Base-by-base conservation (phyloP, 2,888 invertebrate species). In the Celastrina argiolus region DNA sequence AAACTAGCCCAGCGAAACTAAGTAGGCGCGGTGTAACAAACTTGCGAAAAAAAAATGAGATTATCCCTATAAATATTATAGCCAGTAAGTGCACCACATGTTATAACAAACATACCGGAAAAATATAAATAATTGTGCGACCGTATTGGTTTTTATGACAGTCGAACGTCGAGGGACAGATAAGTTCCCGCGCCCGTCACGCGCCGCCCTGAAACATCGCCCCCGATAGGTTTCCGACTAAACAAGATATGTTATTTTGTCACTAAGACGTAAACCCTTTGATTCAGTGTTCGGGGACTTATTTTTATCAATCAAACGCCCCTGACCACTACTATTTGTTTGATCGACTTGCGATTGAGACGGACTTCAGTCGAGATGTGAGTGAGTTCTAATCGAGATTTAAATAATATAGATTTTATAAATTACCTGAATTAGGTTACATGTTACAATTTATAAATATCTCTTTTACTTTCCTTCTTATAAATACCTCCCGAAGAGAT, bases 271-370 rank as follows among this genome's bases (percentile, higher is more conserved):
- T 68, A 70, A 72, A 74, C 73, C 74, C 73, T 74, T 77, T 76
- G 74, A 75, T 71, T 73, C 69, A 68, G 69, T 71, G 74, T 70
- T 73, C 70, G 42, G 76, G 76, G 76, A 76, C 72, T 69, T 72
- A 76, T 79, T 78, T 80, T 78, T 80, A 79, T 79, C 78, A 78
- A 80, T 80, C 76, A 73, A 70, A 56, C 68, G 28, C 63, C 22
- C 63, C 22, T 16, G n/a, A 41, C 42, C 22, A 65, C 28, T 68
- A 72, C 71, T 56, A 68, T 31, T 28, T 31, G 45, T 28, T 16
- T 1, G n/a, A 2, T 14, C 63, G 39, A 26, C 22, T 41, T 31
- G 31, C 12, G 10, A 16, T 22, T 8, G n/a, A 63, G 39, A n/a
- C 8, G 63, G 31, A 10, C 26, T 63, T 39, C 18, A 36, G 14